Percentiles rank a stretch among this genome's conserved stretches.
Conservation (phyloP, 2,888 invertebrate species). For the Morpho deidamia region DNA sequence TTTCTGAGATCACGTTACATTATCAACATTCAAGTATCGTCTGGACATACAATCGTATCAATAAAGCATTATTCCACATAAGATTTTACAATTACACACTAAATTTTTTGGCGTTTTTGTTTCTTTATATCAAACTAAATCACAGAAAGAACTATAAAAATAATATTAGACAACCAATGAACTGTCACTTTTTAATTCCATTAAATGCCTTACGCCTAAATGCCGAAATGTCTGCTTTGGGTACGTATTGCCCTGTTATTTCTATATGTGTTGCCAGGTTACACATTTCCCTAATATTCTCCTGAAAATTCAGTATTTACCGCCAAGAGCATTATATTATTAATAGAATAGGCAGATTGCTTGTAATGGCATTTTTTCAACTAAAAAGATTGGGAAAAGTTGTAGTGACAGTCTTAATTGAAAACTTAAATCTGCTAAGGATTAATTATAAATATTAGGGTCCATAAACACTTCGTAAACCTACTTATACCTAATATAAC, state of each 20-base stretch:
- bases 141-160: conserved; percentile 57
- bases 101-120: conserved; percentile 66
- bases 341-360: no score
- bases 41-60: conserved; percentile 26
- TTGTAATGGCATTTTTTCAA: no score
- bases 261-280: no score
- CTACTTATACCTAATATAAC: conserved; percentile 68
- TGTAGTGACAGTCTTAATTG: conserved; percentile 12
- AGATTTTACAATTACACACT: conserved; percentile 45
- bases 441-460: conserved; percentile 35
- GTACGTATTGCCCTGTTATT: no score
- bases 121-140: conserved; percentile 57
- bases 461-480: conserved; percentile 43
- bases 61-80: conserved; percentile 39
- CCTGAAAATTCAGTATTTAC: no score
- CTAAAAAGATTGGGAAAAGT: no score
- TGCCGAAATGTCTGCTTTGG: no score
- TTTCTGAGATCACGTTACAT: conserved; percentile 64
- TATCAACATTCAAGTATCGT: conserved; percentile 27
- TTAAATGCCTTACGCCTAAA: not conserved
- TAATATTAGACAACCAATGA: conserved; percentile 37
- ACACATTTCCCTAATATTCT: no score
- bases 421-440: conserved; percentile 16
- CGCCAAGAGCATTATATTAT: no score
- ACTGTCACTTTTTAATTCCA: conserved; percentile 29